Conservation (phyloP, 1,140 invertebrate species). For the Manduca sexta region DNA sequence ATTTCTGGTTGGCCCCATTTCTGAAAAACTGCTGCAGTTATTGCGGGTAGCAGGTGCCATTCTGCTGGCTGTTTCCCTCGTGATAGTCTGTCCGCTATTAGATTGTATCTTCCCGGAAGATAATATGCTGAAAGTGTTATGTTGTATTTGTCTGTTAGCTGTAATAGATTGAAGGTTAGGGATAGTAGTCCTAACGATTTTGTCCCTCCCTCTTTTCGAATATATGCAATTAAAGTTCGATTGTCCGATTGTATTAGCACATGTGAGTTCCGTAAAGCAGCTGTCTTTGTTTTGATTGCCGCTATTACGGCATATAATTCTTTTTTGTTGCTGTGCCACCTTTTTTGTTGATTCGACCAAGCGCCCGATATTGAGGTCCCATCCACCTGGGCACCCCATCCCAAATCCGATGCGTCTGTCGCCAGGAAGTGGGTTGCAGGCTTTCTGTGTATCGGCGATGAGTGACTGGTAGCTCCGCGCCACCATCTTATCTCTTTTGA, state of each 20-base stretch:
- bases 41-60: conserved; percentile 8
- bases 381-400: conserved; percentile 12
- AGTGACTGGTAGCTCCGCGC: background rate
- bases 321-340: conserved; percentile 19
- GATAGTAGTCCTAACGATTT: conserved; percentile 3
- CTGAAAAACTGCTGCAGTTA: conserved; percentile 10
- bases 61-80: conserved; percentile 1
- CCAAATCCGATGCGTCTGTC: conserved; percentile 12
- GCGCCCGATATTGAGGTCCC: background rate
- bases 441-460: conserved; percentile 6
- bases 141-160: background rate
- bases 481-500: background rate
- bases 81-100: conserved; percentile 13
- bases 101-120: conserved; percentile 14
- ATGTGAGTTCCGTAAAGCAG: background rate
- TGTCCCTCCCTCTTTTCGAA: conserved; percentile 14
- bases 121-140: conserved; percentile 10
- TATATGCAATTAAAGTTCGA: conserved; percentile 13
- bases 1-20: conserved; percentile 17
- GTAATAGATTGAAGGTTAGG: conserved; percentile 4
- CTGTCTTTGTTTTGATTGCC: background rate
- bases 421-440: conserved; percentile 7
- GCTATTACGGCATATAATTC: conserved; percentile 7
- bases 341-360: conserved; percentile 7
- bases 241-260: conserved; percentile 18